Evolutionary conservation across 2,113 vertebrate genomes (phyloP).

Genomic region (Mesembrinibis cayennensis): DNA sequence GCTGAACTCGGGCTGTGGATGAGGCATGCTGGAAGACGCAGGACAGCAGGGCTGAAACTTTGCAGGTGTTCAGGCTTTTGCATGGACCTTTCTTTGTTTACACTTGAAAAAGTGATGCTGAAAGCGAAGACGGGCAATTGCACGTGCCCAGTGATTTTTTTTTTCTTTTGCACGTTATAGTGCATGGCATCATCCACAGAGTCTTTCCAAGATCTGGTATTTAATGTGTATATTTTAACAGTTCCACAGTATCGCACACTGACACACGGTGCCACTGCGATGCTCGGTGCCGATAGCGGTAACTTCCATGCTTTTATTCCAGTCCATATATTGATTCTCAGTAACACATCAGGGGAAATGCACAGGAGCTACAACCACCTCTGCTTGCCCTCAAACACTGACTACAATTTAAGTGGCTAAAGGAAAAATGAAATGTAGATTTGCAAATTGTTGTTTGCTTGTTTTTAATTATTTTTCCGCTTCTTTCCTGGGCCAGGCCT

Average conservation of each 20-base stretch:
- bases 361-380: not conserved
- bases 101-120: not conserved
- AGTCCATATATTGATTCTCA: not conserved
- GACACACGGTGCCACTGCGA: not conserved
- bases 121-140: not conserved
- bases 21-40: not conserved
- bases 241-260: not conserved
- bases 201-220: not conserved
- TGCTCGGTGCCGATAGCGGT: not conserved
- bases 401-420: not conserved
- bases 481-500: not conserved
- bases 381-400: not conserved
- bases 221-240: not conserved
- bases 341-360: not conserved
- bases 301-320: not conserved
- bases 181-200: not conserved
- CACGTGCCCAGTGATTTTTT: rapidly evolving
- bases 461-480: rapidly evolving
- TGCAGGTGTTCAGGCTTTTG: not conserved
- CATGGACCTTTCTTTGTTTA: not conserved
- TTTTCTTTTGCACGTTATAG: not conserved
- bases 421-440: not conserved
- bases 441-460: not conserved
- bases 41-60: not conserved
- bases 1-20: not conserved